A percentile compares a stretch with the other conserved stretches of the same genome.
Evolutionary conservation across 2,797 vertebrate species (phyloP).

Genomic region (Hephaestus fuliginosus): DNA sequence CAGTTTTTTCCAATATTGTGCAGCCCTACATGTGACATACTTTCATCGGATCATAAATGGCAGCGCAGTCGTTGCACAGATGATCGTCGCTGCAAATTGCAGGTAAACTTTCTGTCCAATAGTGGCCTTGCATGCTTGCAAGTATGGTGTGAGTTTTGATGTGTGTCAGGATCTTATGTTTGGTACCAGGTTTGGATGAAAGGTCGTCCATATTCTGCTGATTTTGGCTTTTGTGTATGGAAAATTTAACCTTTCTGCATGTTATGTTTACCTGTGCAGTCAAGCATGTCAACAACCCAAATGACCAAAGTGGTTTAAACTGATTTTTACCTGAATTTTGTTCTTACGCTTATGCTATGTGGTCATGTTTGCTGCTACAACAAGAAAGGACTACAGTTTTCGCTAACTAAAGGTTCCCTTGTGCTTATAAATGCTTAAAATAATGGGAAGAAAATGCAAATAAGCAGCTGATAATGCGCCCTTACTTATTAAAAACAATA

Average conservation of each 20-base stretch:
- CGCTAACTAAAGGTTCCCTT: background rate
- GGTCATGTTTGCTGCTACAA: background rate
- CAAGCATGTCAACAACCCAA: background rate
- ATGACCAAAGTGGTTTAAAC: background rate
- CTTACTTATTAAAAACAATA: constrained; percentile 3
- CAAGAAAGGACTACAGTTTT: background rate
- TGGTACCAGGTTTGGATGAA: background rate
- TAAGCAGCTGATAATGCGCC: background rate
- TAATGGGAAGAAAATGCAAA: constrained; percentile 9
- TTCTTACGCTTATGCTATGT: background rate
- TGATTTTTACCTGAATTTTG: background rate
- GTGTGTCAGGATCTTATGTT: background rate
- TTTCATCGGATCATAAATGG: background rate
- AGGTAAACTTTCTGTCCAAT: background rate
- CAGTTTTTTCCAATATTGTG: no score
- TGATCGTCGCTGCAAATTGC: background rate
- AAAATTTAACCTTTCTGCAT: no score
- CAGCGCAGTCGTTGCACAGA: background rate
- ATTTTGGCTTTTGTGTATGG: background rate
- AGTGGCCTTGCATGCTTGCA: background rate
- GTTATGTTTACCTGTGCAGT: background rate
- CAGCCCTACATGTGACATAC: background rate
- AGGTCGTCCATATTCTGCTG: background rate
- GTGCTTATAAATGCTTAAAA: background rate
- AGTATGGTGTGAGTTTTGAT: background rate